Evolutionary conservation across 2,888 invertebrate genomes (phyloP).

Genomic region (Leucophenga maculata): DNA sequence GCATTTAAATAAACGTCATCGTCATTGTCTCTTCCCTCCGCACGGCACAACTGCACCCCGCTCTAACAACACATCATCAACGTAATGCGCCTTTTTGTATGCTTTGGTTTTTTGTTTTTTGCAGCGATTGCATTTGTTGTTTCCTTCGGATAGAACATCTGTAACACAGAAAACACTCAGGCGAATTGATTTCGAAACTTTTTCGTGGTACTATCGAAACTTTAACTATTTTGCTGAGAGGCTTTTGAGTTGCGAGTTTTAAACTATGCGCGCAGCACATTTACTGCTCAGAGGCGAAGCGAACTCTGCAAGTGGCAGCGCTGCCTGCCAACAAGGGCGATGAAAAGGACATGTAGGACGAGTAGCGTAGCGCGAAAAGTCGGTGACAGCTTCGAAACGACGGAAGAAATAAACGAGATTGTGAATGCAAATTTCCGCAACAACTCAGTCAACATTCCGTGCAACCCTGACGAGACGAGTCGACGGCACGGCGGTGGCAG

Average conservation of each 20-base stretch:
- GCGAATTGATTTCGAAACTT: slow-evolving; percentile 27
- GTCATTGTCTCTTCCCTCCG: background rate
- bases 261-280: slow-evolving; percentile 2
- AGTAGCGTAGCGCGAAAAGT: background rate
- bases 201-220: slow-evolving; percentile 14
- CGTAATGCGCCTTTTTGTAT: slow-evolving; percentile 1
- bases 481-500: background rate
- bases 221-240: slow-evolving; percentile 22
- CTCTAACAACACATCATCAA: background rate
- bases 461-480: background rate
- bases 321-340: no score
- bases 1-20: slow-evolving; percentile 6
- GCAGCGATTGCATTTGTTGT: slow-evolving; percentile 1
- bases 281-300: slow-evolving; percentile 2
- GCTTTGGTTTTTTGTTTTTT: background rate
- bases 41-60: background rate
- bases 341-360: no score
- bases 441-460: background rate
- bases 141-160: background rate
- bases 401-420: slow-evolving; percentile 4
- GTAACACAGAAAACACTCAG: slow-evolving; percentile 16
- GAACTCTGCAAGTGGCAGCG: background rate
- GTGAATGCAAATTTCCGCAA: slow-evolving; percentile 6
- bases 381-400: background rate
- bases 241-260: slow-evolving; percentile 5